These are phyloP conservation scores for Rissa tridactyla DNA, from an alignment of 2,113 vertebrate species.

Conservation along the genomic window DNA sequence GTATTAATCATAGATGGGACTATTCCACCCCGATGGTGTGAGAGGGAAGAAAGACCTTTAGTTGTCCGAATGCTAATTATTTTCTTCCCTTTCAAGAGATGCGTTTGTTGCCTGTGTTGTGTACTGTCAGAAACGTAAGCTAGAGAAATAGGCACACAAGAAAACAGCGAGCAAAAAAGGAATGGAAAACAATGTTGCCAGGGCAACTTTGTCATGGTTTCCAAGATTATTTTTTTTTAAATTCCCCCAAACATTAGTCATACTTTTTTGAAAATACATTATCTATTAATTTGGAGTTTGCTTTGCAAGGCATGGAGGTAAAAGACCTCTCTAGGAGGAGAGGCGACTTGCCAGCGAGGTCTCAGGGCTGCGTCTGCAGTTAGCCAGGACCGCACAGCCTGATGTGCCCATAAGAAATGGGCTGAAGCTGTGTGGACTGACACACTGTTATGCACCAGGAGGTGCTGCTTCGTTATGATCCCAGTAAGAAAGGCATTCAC, in stretches of 20 bases:
- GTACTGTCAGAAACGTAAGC: neutral
- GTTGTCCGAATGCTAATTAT: neutral
- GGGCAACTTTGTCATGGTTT: conserved; percentile 40
- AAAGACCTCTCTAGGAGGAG: neutral
- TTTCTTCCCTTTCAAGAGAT: neutral
- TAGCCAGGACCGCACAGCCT: neutral
- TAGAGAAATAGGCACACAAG: neutral
- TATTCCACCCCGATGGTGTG: neutral
- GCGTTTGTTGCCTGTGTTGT: neutral
- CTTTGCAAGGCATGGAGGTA: neutral
- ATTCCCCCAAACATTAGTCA: neutral
- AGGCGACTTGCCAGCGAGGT: neutral
- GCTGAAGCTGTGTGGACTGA: neutral
- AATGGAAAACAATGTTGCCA: conserved; percentile 49
- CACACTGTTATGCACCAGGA: neutral
- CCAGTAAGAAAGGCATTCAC: neutral
- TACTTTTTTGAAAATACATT: neutral
- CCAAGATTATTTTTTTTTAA: neutral
- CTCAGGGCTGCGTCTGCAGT: neutral
- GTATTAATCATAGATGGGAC: neutral
- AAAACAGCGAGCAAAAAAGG: conserved; percentile 11
- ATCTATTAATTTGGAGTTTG: neutral
- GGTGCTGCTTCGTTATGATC: neutral
- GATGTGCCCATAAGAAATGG: accelerated
- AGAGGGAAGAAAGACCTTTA: neutral